phyloP scores from a whole-genome alignment of 2,888 invertebrate genomes.

The Coenonympha glycerion region DNA sequence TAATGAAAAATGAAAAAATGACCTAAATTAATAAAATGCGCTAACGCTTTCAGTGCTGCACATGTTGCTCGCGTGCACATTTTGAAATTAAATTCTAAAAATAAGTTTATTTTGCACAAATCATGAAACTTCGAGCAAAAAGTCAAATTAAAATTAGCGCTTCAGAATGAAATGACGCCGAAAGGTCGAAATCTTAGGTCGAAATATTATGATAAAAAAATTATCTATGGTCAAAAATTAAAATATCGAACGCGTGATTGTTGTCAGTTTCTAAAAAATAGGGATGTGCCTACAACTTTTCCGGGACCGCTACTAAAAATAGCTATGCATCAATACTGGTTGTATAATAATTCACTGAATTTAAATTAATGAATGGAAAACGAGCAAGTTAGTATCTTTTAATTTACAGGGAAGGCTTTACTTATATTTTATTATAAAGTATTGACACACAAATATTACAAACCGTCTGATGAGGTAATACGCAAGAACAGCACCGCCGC shows the following conservation, averaged over 20 bases:
- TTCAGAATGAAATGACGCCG: not conserved
- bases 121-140: not conserved
- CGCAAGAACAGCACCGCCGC: slow-evolving; percentile 71
- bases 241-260: not conserved
- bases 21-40: slow-evolving; percentile 32
- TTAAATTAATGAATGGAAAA: not conserved
- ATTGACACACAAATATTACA: slow-evolving; percentile 38
- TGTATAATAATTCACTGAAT: not conserved
- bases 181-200: no score
- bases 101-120: not conserved
- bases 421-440: not conserved
- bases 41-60: slow-evolving; percentile 70
- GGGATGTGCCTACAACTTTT: slow-evolving; percentile 54
- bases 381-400: not conserved
- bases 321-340: not conserved
- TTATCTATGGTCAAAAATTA: not conserved
- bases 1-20: not conserved
- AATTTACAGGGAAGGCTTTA: not conserved
- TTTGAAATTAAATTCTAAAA: slow-evolving; percentile 10
- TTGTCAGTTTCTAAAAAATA: slow-evolving; percentile 33
- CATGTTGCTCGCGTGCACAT: slow-evolving; percentile 72
- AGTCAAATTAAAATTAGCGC: not conserved
- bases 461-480: slow-evolving; percentile 75
- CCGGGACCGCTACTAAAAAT: slow-evolving; percentile 33
- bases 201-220: slow-evolving; percentile 14